phyloP scores from a whole-genome alignment of 2,113 vertebrate species.

The Athene noctua region DNA sequence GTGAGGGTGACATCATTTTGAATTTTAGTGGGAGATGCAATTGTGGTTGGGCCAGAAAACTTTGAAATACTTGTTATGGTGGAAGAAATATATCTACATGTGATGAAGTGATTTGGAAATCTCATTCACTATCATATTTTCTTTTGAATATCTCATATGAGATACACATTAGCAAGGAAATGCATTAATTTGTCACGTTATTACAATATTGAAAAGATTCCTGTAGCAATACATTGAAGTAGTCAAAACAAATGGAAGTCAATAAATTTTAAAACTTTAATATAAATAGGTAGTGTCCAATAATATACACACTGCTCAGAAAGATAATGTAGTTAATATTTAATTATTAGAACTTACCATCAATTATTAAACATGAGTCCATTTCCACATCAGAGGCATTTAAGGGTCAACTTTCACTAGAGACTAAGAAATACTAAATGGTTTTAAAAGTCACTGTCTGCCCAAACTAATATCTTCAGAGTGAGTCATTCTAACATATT shows the following conservation, averaged over 20 bases:
- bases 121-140: not conserved
- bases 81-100: not conserved
- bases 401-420: not conserved
- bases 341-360: not conserved
- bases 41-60: not conserved
- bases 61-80: not conserved
- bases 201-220: not conserved
- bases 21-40: not conserved
- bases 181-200: not conserved
- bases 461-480: not conserved
- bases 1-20: not conserved
- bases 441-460: conserved; percentile 2
- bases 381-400: not conserved
- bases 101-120: not conserved
- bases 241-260: not conserved
- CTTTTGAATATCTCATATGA: not conserved
- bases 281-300: not conserved
- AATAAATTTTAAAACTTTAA: not conserved
- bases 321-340: not conserved
- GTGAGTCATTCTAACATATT: not conserved
- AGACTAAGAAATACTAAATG: not conserved
- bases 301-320: not conserved
- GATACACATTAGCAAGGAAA: not conserved
- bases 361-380: not conserved
- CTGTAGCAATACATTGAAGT: not conserved